Evolutionary conservation across 2,113 vertebrate genomes (phyloP).

Genomic region (Neopipo cinnamomea): DNA sequence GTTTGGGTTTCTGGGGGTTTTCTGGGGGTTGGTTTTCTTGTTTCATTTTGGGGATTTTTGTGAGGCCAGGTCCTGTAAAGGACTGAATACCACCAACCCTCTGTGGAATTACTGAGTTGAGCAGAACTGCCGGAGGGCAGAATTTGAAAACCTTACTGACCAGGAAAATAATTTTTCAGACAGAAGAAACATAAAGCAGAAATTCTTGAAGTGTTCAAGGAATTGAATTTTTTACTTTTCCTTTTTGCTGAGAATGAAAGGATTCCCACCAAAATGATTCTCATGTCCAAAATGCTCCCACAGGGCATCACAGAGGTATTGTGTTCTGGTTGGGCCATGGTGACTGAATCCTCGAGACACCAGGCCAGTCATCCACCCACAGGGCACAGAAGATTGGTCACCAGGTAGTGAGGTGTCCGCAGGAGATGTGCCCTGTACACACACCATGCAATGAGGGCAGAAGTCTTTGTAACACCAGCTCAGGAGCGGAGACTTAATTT

Average conservation of each 20-base stretch:
- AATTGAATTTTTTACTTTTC: neutral
- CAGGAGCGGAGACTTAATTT: neutral
- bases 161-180: neutral
- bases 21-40: neutral
- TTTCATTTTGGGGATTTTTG: neutral
- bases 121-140: neutral
- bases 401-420: neutral
- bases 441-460: fast-evolving
- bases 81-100: neutral
- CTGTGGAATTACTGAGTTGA: neutral
- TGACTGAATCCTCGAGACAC: neutral
- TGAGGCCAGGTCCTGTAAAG: neutral
- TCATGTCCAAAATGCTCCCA: neutral
- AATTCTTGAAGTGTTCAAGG: neutral
- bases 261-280: neutral
- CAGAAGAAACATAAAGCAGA: neutral
- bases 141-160: neutral
- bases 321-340: neutral
- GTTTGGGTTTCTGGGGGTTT: neutral
- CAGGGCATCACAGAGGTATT: neutral
- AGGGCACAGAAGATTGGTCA: neutral
- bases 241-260: neutral
- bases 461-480: fast-evolving
- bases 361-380: neutral
- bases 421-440: neutral